Evolutionary conservation across 2,888 invertebrate genomes (phyloP), one percentile per base, ranked within the genome.

Genomic region (Prosopocoilus inquinatus): DNA sequence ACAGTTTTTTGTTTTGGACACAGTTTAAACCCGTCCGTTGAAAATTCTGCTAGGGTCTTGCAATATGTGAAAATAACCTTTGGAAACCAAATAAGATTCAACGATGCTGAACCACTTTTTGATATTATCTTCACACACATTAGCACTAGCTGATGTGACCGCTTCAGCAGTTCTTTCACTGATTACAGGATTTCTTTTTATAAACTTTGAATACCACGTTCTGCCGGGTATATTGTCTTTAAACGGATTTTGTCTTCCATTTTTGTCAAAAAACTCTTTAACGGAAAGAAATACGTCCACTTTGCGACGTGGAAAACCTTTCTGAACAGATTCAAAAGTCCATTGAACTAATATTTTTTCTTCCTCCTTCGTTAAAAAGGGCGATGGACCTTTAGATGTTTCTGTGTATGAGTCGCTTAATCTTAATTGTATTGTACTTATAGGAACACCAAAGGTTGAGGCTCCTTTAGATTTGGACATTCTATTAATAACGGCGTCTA

Each of bases 221-320:
- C 16, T 16, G 3, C 16, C 16, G 16, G 16, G 16, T 16, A 9
- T 63, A 49, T 67, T 68, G 44, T 67, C 56, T 51, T 63, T 66
- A 67, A 74, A 62, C 50, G 69, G 66, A 61, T 65, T 70, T 1
- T 54, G 55, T 44, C 65, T 52, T 34, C 62, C 56, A 32, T 48
- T 55, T 48, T 60, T 55, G 32, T 62, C 63, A 36, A 64, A 53
- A 57, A 65, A 63, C 4, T 53, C 20, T 55, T 62, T 64, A 3
- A 62, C 62, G 4, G 50, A 49, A n/a, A 50, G 11, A 47, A 60
- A 60, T 9, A 64, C 50, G 56, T 63, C 72, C 63, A 64, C 66
- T 65, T 49, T 63, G 51, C 58, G 54, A 48, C 61, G 61, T n/a
- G 73, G 72, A 60, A 72, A 72, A 15, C 72, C 70, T 64, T 70